phyloP scores from a whole-genome alignment of 2,888 invertebrate genomes.

The Agapostemon virescens region DNA sequence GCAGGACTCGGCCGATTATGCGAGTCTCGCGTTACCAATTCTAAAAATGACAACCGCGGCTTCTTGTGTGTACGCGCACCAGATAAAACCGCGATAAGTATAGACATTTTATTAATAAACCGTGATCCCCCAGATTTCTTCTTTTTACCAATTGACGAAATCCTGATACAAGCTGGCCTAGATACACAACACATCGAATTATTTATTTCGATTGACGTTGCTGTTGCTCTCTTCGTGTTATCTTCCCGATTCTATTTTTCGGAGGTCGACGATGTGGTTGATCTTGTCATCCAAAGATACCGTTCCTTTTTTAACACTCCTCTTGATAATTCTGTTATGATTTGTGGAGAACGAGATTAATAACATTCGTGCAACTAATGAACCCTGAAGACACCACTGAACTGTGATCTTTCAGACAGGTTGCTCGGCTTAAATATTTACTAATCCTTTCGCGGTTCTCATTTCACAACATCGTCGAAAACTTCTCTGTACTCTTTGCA shows the following conservation, averaged over 20 bases:
- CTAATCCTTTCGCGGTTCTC: neutral
- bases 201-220: neutral
- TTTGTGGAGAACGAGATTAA: neutral
- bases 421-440: too few relatives aligned
- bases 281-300: neutral
- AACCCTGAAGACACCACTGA: neutral
- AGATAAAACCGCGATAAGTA: neutral
- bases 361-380: neutral
- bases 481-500: too few relatives aligned
- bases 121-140: neutral
- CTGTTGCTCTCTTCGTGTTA: neutral
- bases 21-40: neutral
- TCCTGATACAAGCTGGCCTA: neutral
- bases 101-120: slow-evolving; percentile 9
- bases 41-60: neutral
- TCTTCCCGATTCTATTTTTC: neutral
- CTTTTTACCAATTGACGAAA: neutral
- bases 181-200: neutral
- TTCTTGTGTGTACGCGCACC: neutral
- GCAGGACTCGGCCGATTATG: neutral
- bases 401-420: neutral
- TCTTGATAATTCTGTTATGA: neutral
- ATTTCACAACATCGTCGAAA: too few relatives aligned
- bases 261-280: neutral
- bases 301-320: neutral